Base-by-base conservation (phyloP, 1,140 invertebrate genomes). In the Harpegnathos saltator region DNA sequence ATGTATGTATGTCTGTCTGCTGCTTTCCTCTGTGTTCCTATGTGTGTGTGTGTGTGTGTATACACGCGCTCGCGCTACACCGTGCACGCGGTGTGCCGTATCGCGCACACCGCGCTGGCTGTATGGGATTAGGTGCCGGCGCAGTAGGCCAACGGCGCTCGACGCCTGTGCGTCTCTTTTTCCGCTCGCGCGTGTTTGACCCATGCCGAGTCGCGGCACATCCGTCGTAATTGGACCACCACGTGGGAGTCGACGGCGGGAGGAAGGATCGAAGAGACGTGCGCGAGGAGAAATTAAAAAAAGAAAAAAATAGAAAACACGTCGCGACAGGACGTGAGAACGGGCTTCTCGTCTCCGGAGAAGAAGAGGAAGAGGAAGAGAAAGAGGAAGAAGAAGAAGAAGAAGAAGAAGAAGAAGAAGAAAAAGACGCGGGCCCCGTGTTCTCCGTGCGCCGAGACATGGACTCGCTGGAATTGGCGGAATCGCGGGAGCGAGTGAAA, bases 141-240 rank as follows among this genome's bases (percentile, higher is more conserved):
- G 86, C 93, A 94, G 93, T 94, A 94, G 93, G 93, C 93, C 92
- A 94, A 91, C 92, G 89, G 91, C 93, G 87, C 89, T 93, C 93
- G 92, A 87, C 88, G 89, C 87, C 88, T 90, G 89, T 89, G 89
- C 87, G 86, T 91, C 89, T 92, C 88, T 83, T 85, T 87, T 88
- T 82, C 63, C 71, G 62, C 73, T 88, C 85, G 75, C 81, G 83
- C 73, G 82, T 82, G 82, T 86, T 59, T 74, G 81, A 83, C 68
- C 84, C 90, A 89, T 73, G 84, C 69, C 87, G 86, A 89, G 81
- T 62, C 82, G 62, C 7, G 62, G n/a, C n/a, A n/a, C n/a, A n/a
- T n/a, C n/a, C n/a, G n/a, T n/a, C n/a, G n/a, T n/a, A n/a, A n/a
- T n/a, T n/a, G n/a, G n/a, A n/a, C n/a, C 50, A 65, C 44, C 14